Conservation (phyloP, 2,797 vertebrate genomes). For the Danio choprae region DNA sequence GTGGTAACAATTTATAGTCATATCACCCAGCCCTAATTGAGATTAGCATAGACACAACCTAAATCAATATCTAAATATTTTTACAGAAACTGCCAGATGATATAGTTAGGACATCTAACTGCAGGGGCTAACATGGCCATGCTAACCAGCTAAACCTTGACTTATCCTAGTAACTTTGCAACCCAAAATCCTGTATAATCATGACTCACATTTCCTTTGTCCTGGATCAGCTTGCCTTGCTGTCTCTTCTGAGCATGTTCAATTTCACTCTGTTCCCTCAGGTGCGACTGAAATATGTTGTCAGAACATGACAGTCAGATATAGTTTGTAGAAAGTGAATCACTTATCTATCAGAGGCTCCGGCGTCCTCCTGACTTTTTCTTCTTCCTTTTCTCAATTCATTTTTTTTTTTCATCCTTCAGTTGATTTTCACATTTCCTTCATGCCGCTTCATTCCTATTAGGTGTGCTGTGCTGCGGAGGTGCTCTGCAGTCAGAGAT, state of each 20-base stretch:
- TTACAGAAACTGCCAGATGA: neutral
- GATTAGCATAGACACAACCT: too few species aligned
- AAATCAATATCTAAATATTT: too few species aligned
- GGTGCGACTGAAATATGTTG: slow-evolving; percentile 38
- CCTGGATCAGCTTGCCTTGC: slow-evolving; percentile 3
- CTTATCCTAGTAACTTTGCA: neutral
- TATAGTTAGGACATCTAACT: slow-evolving; percentile 1
- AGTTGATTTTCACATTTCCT: slow-evolving; percentile 51
- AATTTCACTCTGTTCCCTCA: slow-evolving; percentile 38
- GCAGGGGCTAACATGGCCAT: neutral
- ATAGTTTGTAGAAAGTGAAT: slow-evolving; percentile 50
- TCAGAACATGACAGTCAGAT: slow-evolving; percentile 39
- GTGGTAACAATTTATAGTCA: too few species aligned
- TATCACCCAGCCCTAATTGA: too few species aligned
- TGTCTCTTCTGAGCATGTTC: slow-evolving; percentile 30
- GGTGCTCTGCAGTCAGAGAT: slow-evolving; percentile 40
- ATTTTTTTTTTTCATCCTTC: slow-evolving; percentile 56
- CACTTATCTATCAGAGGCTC: slow-evolving; percentile 29
- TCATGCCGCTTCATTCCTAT: slow-evolving; percentile 43
- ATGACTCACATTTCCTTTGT: neutral
- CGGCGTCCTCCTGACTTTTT: slow-evolving; percentile 34
- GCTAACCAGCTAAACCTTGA: slow-evolving; percentile 19
- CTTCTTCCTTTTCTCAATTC: slow-evolving; percentile 39
- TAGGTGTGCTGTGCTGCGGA: slow-evolving; percentile 34
- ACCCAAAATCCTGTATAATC: neutral